Evolutionary conservation across 2,888 invertebrate genomes (phyloP), one percentile per base, ranked within the genome.

Genomic region (Ganaspis brasiliensis): DNA sequence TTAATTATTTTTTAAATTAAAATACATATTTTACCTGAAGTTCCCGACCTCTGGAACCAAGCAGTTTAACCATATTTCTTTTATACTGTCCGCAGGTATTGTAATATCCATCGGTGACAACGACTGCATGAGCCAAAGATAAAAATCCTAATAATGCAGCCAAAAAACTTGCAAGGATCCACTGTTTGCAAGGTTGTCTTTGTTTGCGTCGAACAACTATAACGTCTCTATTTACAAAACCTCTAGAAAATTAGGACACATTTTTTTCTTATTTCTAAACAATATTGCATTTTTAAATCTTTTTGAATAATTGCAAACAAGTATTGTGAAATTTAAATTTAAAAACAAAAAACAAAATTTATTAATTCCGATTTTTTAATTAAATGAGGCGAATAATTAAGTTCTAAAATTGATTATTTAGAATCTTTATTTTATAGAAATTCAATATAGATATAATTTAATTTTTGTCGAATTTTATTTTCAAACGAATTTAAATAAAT

Each of bases 81-180:
- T 95, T 93, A 85, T 96, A 97, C 84, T 96, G 95, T 5, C 94
- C 94, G 88, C 97, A 97, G n/a, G 96, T 96, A 81, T 93, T 94
- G 73, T 94, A 92, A 86, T 95, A 96, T 0, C 97, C 97, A 88
- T 95, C 95, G 0, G 96, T 94, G 73, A 95, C 93, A 19, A 96
- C 93, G 0, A 94, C 92, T 12, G 96, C 95, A 89, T 96, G 95
- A 0, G 94, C 92, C 2, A 96, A 86, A 8, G 95, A 93, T 81
- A 96, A 95, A 21, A 96, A 87, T 10, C 93, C 93, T 87, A 96
- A 94, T 2, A 96, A 84, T 1, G 92, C 92, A 0, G 95, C 94
- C 37, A 96, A 91, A 59, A 94, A 93, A 0, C 94, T 93, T 1
- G 94, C 93, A 0, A 94, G 94, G 74, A 95, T 93, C 96, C 96